These are phyloP conservation scores for Ganaspis brasiliensis DNA, from an alignment of 2,888 invertebrate species.

Conservation along the genomic window DNA sequence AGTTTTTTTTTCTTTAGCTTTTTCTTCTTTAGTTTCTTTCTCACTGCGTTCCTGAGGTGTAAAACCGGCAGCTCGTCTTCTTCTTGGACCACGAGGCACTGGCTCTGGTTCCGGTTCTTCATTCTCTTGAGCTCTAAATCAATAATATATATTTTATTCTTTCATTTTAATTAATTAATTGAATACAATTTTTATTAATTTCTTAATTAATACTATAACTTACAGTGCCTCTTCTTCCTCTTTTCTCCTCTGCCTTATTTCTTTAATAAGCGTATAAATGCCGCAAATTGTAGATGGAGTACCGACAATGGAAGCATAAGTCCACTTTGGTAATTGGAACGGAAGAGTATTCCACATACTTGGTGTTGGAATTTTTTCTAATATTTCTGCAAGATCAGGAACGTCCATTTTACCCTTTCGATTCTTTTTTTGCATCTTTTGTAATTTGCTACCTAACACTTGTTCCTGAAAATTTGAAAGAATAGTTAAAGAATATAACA, in stretches of 20 bases:
- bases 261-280: conserved; percentile 81
- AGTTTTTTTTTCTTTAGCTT: conserved; percentile 58
- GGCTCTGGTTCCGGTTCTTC: conserved; percentile 75
- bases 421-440: conserved; percentile 86
- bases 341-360: conserved; percentile 90
- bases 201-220: conserved; percentile 68
- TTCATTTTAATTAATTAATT: not conserved
- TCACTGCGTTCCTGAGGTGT: conserved; percentile 75
- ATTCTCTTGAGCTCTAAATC: conserved; percentile 73
- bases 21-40: conserved; percentile 27
- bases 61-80: conserved; percentile 71
- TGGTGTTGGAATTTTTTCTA: conserved; percentile 87
- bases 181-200: conserved; percentile 11
- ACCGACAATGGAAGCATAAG: conserved; percentile 84
- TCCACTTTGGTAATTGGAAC: conserved; percentile 89
- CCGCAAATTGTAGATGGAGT: conserved; percentile 82
- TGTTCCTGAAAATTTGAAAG: conserved; percentile 87
- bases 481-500: no score
- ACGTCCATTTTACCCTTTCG: conserved; percentile 83
- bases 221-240: conserved; percentile 83
- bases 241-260: conserved; percentile 83
- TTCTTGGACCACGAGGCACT: conserved; percentile 72
- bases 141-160: not conserved
- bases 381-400: conserved; percentile 84
- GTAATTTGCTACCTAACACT: conserved; percentile 86